Evolutionary conservation across 2,113 vertebrate species (phyloP), one percentile per base, ranked within the genome.

Genomic region (Etia nguti): DNA sequence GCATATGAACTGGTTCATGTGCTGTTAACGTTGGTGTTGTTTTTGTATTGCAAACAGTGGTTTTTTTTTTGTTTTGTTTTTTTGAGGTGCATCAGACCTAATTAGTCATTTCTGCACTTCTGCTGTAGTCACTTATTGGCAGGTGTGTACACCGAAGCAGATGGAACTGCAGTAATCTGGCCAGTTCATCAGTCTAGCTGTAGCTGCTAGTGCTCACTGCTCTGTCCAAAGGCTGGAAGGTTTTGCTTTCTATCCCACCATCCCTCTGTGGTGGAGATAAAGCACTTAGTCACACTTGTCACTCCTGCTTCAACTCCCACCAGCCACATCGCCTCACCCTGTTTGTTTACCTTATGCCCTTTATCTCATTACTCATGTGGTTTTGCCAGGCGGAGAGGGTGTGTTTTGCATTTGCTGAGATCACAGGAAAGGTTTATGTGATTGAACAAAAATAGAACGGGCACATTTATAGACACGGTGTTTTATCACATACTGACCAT

Each of bases 351-450:
- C 80, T 83, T 68, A 70, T 82, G 55, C 43, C 43, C 79, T 92
- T 93, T 88, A 90, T 90, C 89, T 89, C 83, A 82, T 91, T 84
- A 86, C 92, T 94, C 92, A 90, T 77, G 57, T 80, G 59, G 65
- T 65, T 79, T 85, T 84, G 75, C 26, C 55, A 31, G 86, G 81
- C 65, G 10, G 52, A 62, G 70, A 82, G 87, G 83, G 85, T 22
- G 92, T 88, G 86, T 89, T 83, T 88, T 81, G 24, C 80, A 56
- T 79, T 86, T 5, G n/a, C 55, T 85, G 89, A 88, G 89, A 89
- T 95, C 89, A 92, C 88, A 92, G 89, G 59, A 82, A 89, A 68
- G 24, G 36, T 86, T 93, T 70, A 48, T 79, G 60, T 59, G 52
- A 89, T 90, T 43, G 77, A 81, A 82, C 85, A 46, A 85, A 93